Conservation (phyloP, 2,797 vertebrate genomes). For the Catamblyrhynchus diadema region DNA sequence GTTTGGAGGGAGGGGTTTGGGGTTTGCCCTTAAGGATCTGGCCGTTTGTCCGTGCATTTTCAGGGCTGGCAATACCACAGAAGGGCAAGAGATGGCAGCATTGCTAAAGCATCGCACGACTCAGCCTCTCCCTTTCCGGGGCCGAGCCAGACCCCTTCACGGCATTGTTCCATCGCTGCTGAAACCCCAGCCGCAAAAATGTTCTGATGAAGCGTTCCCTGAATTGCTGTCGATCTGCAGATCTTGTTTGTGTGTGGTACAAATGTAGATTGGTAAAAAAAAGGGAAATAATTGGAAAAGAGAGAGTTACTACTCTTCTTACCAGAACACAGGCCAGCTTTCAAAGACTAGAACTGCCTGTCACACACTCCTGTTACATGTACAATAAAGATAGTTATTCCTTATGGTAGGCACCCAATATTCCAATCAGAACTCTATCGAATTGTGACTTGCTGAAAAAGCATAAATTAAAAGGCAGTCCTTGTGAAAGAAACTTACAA, state of each 20-base stretch:
- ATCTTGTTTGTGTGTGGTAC: background rate
- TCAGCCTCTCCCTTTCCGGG: background rate
- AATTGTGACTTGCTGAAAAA: background rate
- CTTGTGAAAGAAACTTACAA: background rate
- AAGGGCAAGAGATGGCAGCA: conserved; percentile 74
- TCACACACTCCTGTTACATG: accelerated
- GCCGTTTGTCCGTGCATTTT: background rate
- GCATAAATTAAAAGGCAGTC: background rate
- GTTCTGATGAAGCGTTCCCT: background rate
- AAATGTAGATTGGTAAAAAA: background rate
- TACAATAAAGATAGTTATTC: background rate
- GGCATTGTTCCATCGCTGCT: background rate
- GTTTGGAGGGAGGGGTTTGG: background rate
- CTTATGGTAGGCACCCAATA: background rate
- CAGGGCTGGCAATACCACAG: background rate
- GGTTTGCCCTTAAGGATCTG: background rate
- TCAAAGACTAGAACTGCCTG: background rate
- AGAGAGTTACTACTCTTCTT: background rate
- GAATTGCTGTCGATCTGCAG: background rate
- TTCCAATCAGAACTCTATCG: background rate
- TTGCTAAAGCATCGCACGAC: conserved; percentile 53
- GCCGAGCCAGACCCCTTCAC: background rate
- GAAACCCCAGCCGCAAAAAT: background rate
- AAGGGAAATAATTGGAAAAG: background rate
- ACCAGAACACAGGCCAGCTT: background rate